Conservation (phyloP, 2,113 vertebrate species). For the Istiophorus platypterus region DNA sequence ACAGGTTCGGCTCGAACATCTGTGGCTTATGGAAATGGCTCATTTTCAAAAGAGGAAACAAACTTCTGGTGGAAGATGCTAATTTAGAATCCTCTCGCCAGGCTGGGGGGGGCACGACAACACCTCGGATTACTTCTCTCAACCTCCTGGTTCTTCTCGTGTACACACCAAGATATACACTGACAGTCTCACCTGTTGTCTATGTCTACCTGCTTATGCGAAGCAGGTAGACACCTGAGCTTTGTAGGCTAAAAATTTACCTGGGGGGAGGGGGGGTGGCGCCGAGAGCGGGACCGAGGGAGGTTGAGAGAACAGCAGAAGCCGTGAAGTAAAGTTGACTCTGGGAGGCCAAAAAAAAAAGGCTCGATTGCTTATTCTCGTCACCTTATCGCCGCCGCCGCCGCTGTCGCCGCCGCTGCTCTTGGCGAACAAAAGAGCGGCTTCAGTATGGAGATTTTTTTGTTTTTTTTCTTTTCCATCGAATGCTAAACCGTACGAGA, state of each 20-base stretch:
- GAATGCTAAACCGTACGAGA: conserved; percentile 40
- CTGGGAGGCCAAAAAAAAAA: conserved; percentile 1
- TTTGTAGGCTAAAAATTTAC: conserved; percentile 46
- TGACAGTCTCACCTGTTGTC: neutral
- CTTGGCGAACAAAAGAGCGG: neutral
- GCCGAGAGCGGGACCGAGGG: conserved; percentile 22
- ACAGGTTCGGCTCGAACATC: conserved; percentile 54
- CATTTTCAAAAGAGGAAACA: conserved; percentile 46
- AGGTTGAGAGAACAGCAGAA: too few species aligned
- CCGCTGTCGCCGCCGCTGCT: neutral
- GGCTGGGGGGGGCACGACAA: conserved; percentile 25
- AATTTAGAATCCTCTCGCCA: conserved; percentile 30
- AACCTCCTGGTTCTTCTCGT: conserved; percentile 39
- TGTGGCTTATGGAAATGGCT: conserved; percentile 62
- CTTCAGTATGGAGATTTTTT: conserved; percentile 30
- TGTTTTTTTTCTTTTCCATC: conserved; percentile 22
- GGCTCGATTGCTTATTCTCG: conserved; percentile 3
- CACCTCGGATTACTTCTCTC: conserved; percentile 36
- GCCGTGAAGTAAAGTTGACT: conserved; percentile 45
- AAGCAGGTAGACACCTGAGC: too few species aligned
- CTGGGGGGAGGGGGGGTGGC: conserved; percentile 22
- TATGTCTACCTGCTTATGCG: too few species aligned
- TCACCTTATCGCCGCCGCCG: conserved; percentile 4
- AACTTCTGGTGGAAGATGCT: conserved; percentile 51
- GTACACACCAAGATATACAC: conserved; percentile 2